phyloP scores from a whole-genome alignment of 2,113 vertebrate species.

The Myiozetetes cayanensis region DNA sequence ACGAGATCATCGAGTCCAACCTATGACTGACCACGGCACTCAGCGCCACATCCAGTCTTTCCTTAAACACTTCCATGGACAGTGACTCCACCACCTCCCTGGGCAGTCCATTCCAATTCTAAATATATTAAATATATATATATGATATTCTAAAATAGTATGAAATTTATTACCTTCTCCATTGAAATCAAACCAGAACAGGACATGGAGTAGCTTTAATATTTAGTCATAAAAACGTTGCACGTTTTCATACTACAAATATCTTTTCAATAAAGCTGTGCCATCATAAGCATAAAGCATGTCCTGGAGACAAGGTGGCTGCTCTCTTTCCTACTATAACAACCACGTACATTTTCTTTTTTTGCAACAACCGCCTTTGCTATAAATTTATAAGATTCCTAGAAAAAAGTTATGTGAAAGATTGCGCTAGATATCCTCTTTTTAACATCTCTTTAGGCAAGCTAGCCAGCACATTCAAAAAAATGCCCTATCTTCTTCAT shows the following conservation, averaged over 20 bases:
- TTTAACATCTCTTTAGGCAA: not conserved
- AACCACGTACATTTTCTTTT: not conserved
- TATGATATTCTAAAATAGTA: not conserved
- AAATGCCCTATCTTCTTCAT: not conserved
- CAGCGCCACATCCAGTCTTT: not conserved
- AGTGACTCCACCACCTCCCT: not conserved
- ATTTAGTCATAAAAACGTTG: not conserved
- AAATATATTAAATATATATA: not conserved
- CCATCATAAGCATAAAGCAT: not conserved
- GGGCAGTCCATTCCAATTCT: not conserved
- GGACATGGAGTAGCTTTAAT: not conserved
- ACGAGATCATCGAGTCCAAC: not conserved
- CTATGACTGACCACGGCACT: not conserved
- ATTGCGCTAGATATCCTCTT: not conserved
- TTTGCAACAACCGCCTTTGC: not conserved
- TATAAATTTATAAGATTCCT: not conserved
- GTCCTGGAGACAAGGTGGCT: not conserved
- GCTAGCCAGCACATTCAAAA: not conserved
- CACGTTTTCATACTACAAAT: not conserved
- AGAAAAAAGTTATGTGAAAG: not conserved
- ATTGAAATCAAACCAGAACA: not conserved
- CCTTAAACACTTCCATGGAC: not conserved
- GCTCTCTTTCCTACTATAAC: not conserved
- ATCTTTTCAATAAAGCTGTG: not conserved
- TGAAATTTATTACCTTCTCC: not conserved